These are phyloP conservation scores for Tinea semifulvella DNA, from an alignment of 2,888 invertebrate species.

Conservation along the genomic window DNA sequence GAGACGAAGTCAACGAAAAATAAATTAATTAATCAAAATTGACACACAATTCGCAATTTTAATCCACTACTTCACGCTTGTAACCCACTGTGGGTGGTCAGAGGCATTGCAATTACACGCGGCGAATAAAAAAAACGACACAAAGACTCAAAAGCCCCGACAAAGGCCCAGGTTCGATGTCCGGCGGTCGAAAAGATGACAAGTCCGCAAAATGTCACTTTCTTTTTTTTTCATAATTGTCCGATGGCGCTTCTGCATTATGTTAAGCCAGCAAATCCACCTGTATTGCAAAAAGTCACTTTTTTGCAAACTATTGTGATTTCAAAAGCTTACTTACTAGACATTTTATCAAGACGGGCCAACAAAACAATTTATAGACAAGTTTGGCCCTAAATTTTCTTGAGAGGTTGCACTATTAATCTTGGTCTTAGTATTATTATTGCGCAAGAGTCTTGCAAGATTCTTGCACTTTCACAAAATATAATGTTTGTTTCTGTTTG, in stretches of 20 bases:
- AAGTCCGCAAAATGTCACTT: conserved; percentile 50
- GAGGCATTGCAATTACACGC: conserved; percentile 24
- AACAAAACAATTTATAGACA: too few species aligned
- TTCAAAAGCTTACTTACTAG: not conserved
- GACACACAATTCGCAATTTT: too few species aligned
- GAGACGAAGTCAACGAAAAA: too few species aligned
- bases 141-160: conserved; percentile 13
- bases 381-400: too few species aligned
- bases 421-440: too few species aligned
- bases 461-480: too few species aligned
- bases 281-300: conserved; percentile 42
- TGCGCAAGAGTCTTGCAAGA: too few species aligned
- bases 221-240: conserved; percentile 36
- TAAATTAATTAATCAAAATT: too few species aligned
- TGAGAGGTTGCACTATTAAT: too few species aligned
- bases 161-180: conserved; percentile 24
- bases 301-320: conserved; percentile 38
- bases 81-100: conserved; percentile 38
- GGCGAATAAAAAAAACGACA: conserved; percentile 21
- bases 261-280: conserved; percentile 30
- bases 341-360: too few species aligned
- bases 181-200: conserved; percentile 38
- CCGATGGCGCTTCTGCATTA: conserved; percentile 57
- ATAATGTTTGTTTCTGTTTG: too few species aligned
- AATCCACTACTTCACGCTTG: conserved; percentile 34